A percentile compares a stretch with the other conserved stretches of the same genome.
phyloP scores from a whole-genome alignment of 1,140 invertebrate species.

The Papilio xuthus region DNA sequence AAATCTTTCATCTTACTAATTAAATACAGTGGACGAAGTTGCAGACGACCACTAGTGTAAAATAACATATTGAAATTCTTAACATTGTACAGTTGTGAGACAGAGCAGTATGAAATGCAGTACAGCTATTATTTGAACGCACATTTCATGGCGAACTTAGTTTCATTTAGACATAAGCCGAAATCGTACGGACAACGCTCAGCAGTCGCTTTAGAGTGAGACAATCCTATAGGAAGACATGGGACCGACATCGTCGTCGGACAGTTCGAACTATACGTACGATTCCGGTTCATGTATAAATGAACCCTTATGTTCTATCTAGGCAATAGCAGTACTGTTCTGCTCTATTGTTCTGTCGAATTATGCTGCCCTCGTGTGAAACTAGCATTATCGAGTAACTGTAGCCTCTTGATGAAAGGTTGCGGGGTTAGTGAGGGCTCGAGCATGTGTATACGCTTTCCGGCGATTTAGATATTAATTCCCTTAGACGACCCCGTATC shows the following conservation, averaged over 20 bases:
- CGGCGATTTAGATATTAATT: slow-evolving; percentile 48
- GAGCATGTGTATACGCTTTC: slow-evolving; percentile 38
- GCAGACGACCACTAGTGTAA: neutral
- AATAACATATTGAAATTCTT: slow-evolving; percentile 10
- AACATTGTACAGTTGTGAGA: no score
- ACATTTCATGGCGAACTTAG: no score
- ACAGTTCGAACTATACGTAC: no score
- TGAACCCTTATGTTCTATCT: no score
- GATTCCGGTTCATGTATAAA: no score
- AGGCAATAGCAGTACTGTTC: neutral
- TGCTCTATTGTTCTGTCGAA: neutral
- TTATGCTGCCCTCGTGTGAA: neutral
- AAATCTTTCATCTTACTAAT: neutral
- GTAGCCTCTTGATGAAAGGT: slow-evolving; percentile 37
- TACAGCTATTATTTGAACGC: no score
- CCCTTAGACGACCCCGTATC: slow-evolving; percentile 38
- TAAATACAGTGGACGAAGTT: neutral
- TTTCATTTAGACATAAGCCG: no score
- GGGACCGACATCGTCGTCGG: no score
- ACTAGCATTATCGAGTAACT: slow-evolving; percentile 27
- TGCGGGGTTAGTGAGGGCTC: slow-evolving; percentile 47
- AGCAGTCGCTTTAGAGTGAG: no score
- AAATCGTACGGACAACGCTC: no score
- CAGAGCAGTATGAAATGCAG: no score
- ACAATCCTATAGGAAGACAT: no score